Conservation (phyloP, 2,797 vertebrate species). For the Pygocentrus nattereri region DNA sequence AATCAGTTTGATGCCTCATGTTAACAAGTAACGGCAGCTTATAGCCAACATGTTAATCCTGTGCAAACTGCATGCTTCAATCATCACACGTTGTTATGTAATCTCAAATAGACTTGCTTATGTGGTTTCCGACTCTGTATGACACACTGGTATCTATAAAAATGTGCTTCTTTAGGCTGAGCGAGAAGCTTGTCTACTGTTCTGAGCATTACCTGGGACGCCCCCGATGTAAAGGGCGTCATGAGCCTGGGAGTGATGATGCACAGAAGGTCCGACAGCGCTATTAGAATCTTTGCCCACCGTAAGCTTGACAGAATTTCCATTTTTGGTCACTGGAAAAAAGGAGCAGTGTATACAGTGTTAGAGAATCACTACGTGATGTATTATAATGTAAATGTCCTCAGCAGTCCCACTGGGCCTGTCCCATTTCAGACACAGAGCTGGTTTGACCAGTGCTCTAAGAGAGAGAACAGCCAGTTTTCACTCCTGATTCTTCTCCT, state of each 20-base stretch:
- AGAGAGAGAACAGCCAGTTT: too few species aligned
- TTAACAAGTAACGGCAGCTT: background rate
- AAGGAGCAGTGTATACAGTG: background rate
- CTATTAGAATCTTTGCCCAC: constrained; percentile 59
- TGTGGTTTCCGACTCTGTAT: background rate
- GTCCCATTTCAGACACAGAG: too few species aligned
- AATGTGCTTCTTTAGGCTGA: background rate
- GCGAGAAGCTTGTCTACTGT: background rate
- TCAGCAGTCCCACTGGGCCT: too few species aligned
- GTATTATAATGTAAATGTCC: too few species aligned
- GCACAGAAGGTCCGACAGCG: constrained; percentile 47
- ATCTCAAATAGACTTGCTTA: background rate
- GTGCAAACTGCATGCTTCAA: too few species aligned
- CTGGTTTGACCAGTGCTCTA: too few species aligned
- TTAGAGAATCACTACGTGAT: background rate
- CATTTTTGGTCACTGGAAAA: constrained; percentile 65
- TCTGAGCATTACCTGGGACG: constrained; percentile 78
- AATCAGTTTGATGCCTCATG: background rate
- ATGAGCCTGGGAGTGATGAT: constrained; percentile 21
- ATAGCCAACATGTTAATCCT: background rate
- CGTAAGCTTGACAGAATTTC: constrained; percentile 51
- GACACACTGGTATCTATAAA: background rate
- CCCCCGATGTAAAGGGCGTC: constrained; percentile 82
- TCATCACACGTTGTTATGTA: background rate
- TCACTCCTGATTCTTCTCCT: too few species aligned